Evolutionary conservation across 2,797 vertebrate genomes (phyloP), one percentile per base, ranked within the genome.

Genomic region (Acipenser oxyrinchus): DNA sequence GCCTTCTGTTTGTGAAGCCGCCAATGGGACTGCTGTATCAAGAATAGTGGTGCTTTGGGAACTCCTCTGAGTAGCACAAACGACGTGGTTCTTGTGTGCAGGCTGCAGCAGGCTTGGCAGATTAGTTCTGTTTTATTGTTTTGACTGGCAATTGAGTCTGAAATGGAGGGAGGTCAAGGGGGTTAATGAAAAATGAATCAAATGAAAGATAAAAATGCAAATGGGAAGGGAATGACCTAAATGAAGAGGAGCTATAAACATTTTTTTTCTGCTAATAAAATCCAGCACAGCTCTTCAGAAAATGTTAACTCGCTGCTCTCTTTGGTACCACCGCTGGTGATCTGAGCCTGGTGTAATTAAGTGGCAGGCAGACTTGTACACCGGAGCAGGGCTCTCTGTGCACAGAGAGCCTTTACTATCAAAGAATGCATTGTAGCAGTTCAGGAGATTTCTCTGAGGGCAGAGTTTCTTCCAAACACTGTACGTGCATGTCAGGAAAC

Each of bases 401-500:
- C 60, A 1, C 18, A 10, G 60, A 62, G 15, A 62, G 60, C 1
- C 60, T 62, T 62, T 10, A 37, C 18, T 23, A 62, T 23, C 60
- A 37, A 37, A 18, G 60, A 37, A 62, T 62, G 2, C 15, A 62
- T 62, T 62, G 15, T 48, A 62, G 8, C 48, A 6, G 18, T 62
- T 62, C 23, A 62, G 23, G 60, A 9, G 18, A 9, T 23, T 23
- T 62, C 60, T 62, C 60, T 48, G 60, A 62, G 60, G 60, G 18
- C 15, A 37, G 60, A 18, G 6, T 52, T 57, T 51, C 18, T 55
- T 65, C 6, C 51, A 65, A 57, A 65, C 12, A 10, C 49, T 49
- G 13, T 49, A 51, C 13, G n/a, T 51, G 11, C n/a, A 51, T 50
- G 50, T 11, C 49, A 64, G 13, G n/a, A 5, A 51, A 51, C n/a